Conservation (phyloP, 2,888 invertebrate species). For the Mythimna albipuncta region DNA sequence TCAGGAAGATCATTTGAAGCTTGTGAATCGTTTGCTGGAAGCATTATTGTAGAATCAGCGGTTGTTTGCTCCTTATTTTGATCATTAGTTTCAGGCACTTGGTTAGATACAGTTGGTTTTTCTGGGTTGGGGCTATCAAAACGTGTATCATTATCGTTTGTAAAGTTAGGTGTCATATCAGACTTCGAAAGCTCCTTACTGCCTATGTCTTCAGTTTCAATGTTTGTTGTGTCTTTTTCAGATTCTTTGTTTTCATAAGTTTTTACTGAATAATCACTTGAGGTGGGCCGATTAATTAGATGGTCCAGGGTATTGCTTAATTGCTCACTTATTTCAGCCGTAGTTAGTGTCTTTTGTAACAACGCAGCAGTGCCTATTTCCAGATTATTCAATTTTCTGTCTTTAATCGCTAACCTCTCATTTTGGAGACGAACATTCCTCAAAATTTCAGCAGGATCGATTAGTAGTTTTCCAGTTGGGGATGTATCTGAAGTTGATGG, state of each 20-base stretch:
- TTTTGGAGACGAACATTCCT: slow-evolving; percentile 71
- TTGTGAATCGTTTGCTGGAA: slow-evolving; percentile 3
- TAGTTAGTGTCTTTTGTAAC: slow-evolving; percentile 68
- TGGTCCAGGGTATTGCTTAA: slow-evolving; percentile 70
- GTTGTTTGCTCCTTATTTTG: slow-evolving; percentile 22
- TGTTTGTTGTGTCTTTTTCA: neutral
- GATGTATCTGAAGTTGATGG: slow-evolving; percentile 28
- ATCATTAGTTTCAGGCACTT: slow-evolving; percentile 14
- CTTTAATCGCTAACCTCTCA: slow-evolving; percentile 71
- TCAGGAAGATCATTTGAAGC: slow-evolving; percentile 42
- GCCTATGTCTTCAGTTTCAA: neutral
- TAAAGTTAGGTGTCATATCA: neutral
- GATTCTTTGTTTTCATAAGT: slow-evolving; percentile 23
- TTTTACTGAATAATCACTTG: slow-evolving; percentile 41
- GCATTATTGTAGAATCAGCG: neutral
- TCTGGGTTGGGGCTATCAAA: slow-evolving; percentile 7
- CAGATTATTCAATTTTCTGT: slow-evolving; percentile 71
- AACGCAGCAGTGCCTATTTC: slow-evolving; percentile 69
- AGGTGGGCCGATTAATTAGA: slow-evolving; percentile 69
- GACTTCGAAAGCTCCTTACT: neutral
- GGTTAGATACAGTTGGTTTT: neutral
- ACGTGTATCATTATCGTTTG: slow-evolving; percentile 3
- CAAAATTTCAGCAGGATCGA: slow-evolving; percentile 73
- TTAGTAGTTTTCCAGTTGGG: slow-evolving; percentile 42
- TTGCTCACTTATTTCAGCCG: slow-evolving; percentile 66